Evolutionary conservation across 2,113 vertebrate species (phyloP), one percentile per base, ranked within the genome.

Genomic region (Erythrocercus mccallii): DNA sequence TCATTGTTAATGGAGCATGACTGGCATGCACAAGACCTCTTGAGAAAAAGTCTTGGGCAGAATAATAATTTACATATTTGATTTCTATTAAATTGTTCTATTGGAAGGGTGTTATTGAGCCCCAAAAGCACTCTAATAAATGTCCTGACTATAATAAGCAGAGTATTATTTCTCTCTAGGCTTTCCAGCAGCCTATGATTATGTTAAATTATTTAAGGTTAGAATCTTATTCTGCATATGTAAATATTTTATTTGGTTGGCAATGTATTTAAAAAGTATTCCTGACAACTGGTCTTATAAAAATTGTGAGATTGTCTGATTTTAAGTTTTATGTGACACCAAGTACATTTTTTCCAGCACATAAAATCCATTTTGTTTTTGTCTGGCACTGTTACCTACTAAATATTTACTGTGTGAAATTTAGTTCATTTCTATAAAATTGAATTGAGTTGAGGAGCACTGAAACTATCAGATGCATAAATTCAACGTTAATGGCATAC

Each of bases 341-440:
- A 70, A 78, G 18, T 79, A 88, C 11, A 38, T 89, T 81, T 78
- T 78, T 87, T 78, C 30, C 56, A 86, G n/a, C 28, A 86, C 35
- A 89, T 81, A 68, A 91, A 91, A 84, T 62, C 56, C 15, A 68
- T 64, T 92, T 79, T 62, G 53, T 24, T 35, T 64, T 86, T 1
- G 2, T 50, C 81, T 74, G 42, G 30, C 33, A 62, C 51, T 54
- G n/a, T 74, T 68, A 62, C 15, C 38, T 78, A 20, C n/a, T 47
- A 94, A 95, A 78, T 88, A 95, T 58, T 94, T 95, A n/a, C 18
- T 89, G 18, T 42, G 44, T 64, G 45, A 91, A 84, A 73, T 54
- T 44, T 31, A 83, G n/a, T 54, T 88, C 13, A 23, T 90, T 93
- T 81, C 60, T 76, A 28, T n/a, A 84, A 81, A 68, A 87, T 2